Evolutionary conservation across 1,140 invertebrate species (phyloP), one percentile per base, ranked within the genome.

Genomic region (Probaryconus sp.): DNA sequence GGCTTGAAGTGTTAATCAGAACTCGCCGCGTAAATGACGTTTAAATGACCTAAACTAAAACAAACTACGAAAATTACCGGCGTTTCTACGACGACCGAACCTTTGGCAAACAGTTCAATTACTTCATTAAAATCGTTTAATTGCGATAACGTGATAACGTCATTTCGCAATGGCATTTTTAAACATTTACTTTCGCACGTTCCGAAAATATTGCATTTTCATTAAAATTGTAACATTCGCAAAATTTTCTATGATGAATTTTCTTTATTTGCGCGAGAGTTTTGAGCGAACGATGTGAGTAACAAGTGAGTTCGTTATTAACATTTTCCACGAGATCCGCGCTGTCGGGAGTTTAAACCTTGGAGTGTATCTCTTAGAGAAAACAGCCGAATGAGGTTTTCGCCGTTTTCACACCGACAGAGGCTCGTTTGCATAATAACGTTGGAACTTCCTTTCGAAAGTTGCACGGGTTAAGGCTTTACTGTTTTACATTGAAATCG

Each of bases 361-460:
- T 17, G 37, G 63, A 74, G 35, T 30, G 26, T 58, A 45, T 53
- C 48, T 56, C 38, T 51, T 10, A 3, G 10, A 42, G 14, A 35
- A 6, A 45, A 38, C 9, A 6, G 21, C 53, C 43, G 69, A 78
- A 79, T 61, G 64, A 75, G 72, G 69, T 75, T 78, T 47, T 65
- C 61, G 70, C n/a, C 75, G 65, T 81, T 79, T 77, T 63, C 73
- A 67, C 56, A 56, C 72, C 55, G 68, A 78, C 60, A 73, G 72
- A 73, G 74, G 63, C 75, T 80, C 81, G 75, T 84, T 83, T 82
- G 72, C 81, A 83, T 83, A 83, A 83, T 81, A 68, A 78, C 71
- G 79, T 83, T 77, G 74, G 67, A 80, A 81, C 77, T 68, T 74
- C 40, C 28, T 21, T 45, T 6, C 14, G n/a, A n/a, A n/a, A 14